Evolutionary conservation across 1,140 invertebrate genomes (phyloP).

Genomic region (Trichonephila inaurata): DNA sequence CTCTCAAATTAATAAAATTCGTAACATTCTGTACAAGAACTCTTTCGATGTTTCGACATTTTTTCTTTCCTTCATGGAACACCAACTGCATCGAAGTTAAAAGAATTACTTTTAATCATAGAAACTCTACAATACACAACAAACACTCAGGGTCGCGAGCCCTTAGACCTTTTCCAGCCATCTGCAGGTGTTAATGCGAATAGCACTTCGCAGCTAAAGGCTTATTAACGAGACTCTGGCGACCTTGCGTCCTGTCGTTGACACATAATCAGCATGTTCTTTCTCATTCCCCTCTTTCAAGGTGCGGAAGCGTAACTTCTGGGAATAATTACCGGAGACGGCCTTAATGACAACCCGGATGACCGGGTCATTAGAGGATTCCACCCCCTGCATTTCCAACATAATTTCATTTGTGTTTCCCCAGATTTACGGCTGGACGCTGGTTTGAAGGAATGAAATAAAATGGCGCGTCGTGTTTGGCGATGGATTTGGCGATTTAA

Average conservation of each 20-base stretch:
- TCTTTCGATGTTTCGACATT: too few species aligned
- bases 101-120: too few species aligned
- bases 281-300: constrained; percentile 19
- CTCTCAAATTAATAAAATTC: too few species aligned
- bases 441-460: neutral
- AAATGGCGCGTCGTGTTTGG: neutral
- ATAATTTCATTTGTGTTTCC: constrained; percentile 61
- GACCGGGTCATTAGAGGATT: constrained; percentile 53
- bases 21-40: too few species aligned
- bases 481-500: constrained; percentile 5
- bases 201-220: neutral
- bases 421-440: constrained; percentile 24
- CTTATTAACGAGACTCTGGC: constrained; percentile 33
- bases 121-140: too few species aligned
- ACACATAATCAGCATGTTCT: constrained; percentile 50
- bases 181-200: constrained; percentile 41
- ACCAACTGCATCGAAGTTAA: too few species aligned
- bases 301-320: constrained; percentile 28
- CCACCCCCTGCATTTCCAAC: neutral
- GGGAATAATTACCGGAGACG: constrained; percentile 51
- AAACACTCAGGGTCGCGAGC: too few species aligned
- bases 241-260: constrained; percentile 14
- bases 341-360: constrained; percentile 46
- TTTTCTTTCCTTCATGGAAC: too few species aligned
- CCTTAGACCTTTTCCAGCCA: too few species aligned